Conservation (phyloP, 2,797 vertebrate species). For the Hyperoplus immaculatus region DNA sequence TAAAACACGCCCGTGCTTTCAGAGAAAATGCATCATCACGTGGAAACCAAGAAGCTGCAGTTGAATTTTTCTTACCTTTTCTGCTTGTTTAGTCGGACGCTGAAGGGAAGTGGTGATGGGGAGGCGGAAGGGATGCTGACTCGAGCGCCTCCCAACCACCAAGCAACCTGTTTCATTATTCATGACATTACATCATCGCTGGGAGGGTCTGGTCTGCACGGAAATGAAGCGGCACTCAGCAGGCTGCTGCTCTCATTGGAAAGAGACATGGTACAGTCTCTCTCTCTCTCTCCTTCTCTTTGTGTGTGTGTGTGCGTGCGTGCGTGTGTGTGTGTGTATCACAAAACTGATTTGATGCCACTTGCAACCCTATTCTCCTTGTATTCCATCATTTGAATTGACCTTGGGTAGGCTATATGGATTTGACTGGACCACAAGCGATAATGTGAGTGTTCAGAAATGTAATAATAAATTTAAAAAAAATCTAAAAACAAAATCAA, state of each 20-base stretch:
- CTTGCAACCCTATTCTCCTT: constrained; percentile 27
- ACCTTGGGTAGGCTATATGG: constrained; percentile 24
- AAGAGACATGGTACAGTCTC: constrained; percentile 16
- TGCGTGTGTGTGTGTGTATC: neutral
- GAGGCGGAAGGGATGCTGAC: constrained; percentile 78
- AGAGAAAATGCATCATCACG: neutral
- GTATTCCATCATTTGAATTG: constrained; percentile 25
- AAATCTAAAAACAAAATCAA: no score
- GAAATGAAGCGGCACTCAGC: constrained; percentile 42
- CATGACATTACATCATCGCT: constrained; percentile 84
- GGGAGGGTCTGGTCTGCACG: constrained; percentile 63
- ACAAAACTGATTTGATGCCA: constrained; percentile 37
- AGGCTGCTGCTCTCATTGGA: constrained; percentile 68
- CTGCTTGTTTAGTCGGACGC: constrained; percentile 51
- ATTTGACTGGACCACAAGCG: neutral
- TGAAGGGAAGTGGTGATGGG: constrained; percentile 69
- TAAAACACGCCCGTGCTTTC: neutral
- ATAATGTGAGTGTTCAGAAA: neutral
- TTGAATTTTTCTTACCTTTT: constrained; percentile 75
- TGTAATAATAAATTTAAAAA: neutral
- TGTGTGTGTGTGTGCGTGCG: neutral
- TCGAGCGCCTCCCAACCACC: constrained; percentile 79
- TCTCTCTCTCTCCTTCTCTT: constrained; percentile 20
- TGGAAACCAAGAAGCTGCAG: neutral
- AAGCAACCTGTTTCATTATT: constrained; percentile 80